phyloP scores from a whole-genome alignment of 2,797 vertebrate species.

The Echeneis naucrates region DNA sequence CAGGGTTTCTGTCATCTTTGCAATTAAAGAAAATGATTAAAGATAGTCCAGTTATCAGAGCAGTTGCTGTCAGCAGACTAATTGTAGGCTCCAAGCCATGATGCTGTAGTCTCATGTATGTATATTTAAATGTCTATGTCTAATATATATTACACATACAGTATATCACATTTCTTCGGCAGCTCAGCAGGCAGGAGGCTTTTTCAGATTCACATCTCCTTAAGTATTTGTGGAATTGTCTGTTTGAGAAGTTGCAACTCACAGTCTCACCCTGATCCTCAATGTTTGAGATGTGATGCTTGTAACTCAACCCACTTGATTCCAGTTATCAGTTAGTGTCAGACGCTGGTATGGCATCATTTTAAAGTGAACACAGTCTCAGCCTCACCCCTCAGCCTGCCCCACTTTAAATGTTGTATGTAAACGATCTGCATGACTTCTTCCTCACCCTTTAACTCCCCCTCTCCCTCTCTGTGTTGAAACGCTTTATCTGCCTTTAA shows the following conservation, averaged over 20 bases:
- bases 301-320: not conserved
- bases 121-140: too few species aligned
- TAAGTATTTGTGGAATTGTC: too few species aligned
- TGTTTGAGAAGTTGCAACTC: not conserved
- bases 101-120: too few species aligned
- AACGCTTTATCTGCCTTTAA: constrained; percentile 28
- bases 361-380: too few species aligned
- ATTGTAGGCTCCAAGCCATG: too few species aligned
- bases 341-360: constrained; percentile 5
- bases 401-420: constrained; percentile 31
- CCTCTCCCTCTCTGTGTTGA: not conserved
- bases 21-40: too few species aligned
- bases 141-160: too few species aligned
- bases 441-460: constrained; percentile 7
- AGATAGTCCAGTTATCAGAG: too few species aligned
- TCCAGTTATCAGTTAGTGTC: not conserved
- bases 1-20: not conserved
- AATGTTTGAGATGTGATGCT: not conserved
- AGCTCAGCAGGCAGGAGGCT: constrained; percentile 26
- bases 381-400: constrained; percentile 46
- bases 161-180: too few species aligned
- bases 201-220: constrained; percentile 38
- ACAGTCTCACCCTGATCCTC: not conserved
- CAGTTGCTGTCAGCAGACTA: too few species aligned
- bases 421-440: constrained; percentile 32